Conservation (phyloP, 2,113 vertebrate genomes). For the Percopsis transmontana region DNA sequence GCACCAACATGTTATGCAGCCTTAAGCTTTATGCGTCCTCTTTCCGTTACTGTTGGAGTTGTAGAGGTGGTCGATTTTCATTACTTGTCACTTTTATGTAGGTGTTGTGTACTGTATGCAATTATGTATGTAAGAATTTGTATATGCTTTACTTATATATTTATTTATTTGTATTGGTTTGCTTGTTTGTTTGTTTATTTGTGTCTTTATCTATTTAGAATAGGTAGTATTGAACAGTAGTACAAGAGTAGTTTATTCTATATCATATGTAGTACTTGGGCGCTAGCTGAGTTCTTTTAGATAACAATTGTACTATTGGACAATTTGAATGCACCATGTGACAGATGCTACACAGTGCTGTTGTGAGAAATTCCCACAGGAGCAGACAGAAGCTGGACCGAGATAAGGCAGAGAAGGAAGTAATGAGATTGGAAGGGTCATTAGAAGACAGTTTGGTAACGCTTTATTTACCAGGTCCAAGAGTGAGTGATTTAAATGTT, state of each 20-base stretch:
- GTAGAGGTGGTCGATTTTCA: neutral
- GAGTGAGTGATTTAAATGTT: constrained; percentile 24
- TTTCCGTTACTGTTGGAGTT: neutral
- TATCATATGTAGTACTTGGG: too few species aligned
- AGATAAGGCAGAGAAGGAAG: constrained; percentile 9
- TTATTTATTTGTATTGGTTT: too few species aligned
- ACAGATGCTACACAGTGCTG: constrained; percentile 54
- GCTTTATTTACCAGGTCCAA: neutral
- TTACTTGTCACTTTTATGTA: too few species aligned
- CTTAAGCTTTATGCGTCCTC: neutral
- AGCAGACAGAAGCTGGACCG: neutral
- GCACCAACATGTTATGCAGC: neutral
- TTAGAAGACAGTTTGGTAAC: neutral
- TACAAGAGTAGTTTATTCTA: too few species aligned
- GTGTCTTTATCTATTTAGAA: too few species aligned
- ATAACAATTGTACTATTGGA: constrained; percentile 5
- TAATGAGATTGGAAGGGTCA: constrained; percentile 9
- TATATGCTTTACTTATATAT: too few species aligned
- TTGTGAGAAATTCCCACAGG: constrained; percentile 41
- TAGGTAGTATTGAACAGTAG: too few species aligned
- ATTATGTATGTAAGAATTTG: too few species aligned
- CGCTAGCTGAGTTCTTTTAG: too few species aligned
- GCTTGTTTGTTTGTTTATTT: too few species aligned
- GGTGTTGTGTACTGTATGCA: too few species aligned
- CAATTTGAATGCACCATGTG: constrained; percentile 41